Evolutionary conservation across 2,888 invertebrate species (phyloP), one percentile per base, ranked within the genome.

Genomic region (Scelioninae gen. 2): DNA sequence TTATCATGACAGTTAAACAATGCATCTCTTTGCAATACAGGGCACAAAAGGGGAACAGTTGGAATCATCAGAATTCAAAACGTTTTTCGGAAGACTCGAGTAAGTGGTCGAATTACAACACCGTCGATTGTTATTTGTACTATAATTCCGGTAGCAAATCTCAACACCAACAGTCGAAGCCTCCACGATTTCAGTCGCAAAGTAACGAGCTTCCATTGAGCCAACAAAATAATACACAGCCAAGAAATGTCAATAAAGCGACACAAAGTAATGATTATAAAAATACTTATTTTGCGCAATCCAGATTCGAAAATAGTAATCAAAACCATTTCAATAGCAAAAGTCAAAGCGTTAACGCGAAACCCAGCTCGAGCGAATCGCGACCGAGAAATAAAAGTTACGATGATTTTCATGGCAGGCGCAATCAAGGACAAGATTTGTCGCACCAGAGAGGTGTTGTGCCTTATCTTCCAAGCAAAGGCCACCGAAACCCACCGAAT

Each of bases 101-200:
- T 43, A 84, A 83, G 69, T 79, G 80, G 71, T 65, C 75, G 11
- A 80, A 74, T 48, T 55, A 78, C 69, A 63, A 50, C 28, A 0
- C 25, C 15, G 2, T 4, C 15, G 61, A 63, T 18, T 25, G 31
- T 3, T 45, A 37, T 11, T 15, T 22, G 10, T 43, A 57, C 46
- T 78, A 82, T 16, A 81, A 79, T 18, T 67, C 79, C 7, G 75
- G 67, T 1, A 78, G 63, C 50, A 79, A 75, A 71, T 68, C 77
- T n/a, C 78, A 82, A 60, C 85, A 83, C 68, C 79, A 76, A 16
- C 78, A 82, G 64, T 84, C 82, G 72, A 90, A 89, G 79, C 90
- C 91, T 16, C 91, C 91, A 2, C 85, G 91, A 68, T 91, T 91
- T 81, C 91, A 91, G 80, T 55, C 67, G 6, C 88, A 87, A 76